Evolutionary conservation across 2,888 invertebrate genomes (phyloP).

Genomic region (Plagodis dolabraria): DNA sequence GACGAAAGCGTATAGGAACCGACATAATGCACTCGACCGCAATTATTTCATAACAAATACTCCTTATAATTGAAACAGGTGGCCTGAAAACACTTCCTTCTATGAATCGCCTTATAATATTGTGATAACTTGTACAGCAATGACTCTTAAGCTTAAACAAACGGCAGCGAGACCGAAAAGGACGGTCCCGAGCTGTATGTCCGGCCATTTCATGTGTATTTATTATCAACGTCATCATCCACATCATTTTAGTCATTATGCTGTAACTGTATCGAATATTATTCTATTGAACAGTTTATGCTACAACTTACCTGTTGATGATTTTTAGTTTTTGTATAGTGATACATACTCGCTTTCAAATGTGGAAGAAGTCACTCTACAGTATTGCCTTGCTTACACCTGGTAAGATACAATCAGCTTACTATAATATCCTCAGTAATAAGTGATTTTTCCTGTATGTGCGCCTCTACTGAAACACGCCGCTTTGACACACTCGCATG

Average conservation of each 20-base stretch:
- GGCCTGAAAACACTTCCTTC: constrained; percentile 34
- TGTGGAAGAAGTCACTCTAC: constrained; percentile 85
- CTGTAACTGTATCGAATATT: constrained; percentile 74
- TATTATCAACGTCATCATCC: constrained; percentile 60
- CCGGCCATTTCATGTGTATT: constrained; percentile 62
- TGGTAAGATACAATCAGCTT: constrained; percentile 84
- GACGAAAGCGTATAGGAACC: constrained; percentile 48
- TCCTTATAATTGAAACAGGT: constrained; percentile 48
- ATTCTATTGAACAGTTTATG: constrained; percentile 79
- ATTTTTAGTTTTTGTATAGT: constrained; percentile 83
- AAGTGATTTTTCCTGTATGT: constrained; percentile 76
- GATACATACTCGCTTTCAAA: constrained; percentile 83
- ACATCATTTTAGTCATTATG: constrained; percentile 78
- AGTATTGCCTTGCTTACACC: constrained; percentile 85
- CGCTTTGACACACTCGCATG: constrained; percentile 57
- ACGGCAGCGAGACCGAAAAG: constrained; percentile 16
- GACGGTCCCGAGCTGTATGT: constrained; percentile 38
- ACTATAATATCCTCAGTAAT: constrained; percentile 81
- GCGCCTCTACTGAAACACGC: constrained; percentile 75
- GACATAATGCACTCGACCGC: constrained; percentile 35
- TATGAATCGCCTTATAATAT: constrained; percentile 37
- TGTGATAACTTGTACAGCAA: constrained; percentile 35
- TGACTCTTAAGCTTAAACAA: constrained; percentile 25
- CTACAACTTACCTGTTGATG: constrained; percentile 80
- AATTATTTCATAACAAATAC: constrained; percentile 35